Evolutionary conservation across 2,113 vertebrate species (phyloP), one percentile per base, ranked within the genome.

Genomic region (Mustela nigripes): DNA sequence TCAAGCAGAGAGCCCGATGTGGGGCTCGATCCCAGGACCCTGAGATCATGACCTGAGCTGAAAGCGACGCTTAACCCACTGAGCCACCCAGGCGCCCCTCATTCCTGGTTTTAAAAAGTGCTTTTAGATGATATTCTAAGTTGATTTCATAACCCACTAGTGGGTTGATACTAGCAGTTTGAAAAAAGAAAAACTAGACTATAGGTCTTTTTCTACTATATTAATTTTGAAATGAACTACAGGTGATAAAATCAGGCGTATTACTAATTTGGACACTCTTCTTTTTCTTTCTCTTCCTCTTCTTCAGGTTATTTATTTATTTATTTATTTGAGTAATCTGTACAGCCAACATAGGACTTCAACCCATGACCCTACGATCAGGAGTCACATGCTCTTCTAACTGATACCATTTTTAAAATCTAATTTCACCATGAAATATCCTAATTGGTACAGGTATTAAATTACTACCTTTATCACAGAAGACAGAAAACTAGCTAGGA

Each of bases 201-300:
- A 0, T 80, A 85, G 31, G 36, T 84, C 73, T 86, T 6, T 89
- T 83, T 89, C 26, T 89, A 26, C 33, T 76, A 7, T 90, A 28
- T 53, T 90, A 90, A 39, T 74, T 94, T 95, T 91, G 45, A 81
- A 36, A 69, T 91, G n/a, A 91, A 80, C 24, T 91, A 33, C 39
- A 81, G 39, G 18, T 81, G 67, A 58, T 58, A 69, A 81, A 80
- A 24, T 69, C 62, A 81, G 36, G 78, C 62, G 21, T 33, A 50
- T 90, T 89, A 48, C 45, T 91, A 48, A 50, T 69, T 48, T 89
- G 65, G 36, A 79, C 60, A 48, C 67, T 7, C 69, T 74, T 67
- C 63, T 65, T 65, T 9, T 33, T 65, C 22, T 67, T 67, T 28
- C 15, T 15, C 22, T 45, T 74, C 42, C 39, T 42, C 22, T 74